Evolutionary conservation across 2,113 vertebrate genomes (phyloP).

Genomic region (Eudyptes chrysolophus): DNA sequence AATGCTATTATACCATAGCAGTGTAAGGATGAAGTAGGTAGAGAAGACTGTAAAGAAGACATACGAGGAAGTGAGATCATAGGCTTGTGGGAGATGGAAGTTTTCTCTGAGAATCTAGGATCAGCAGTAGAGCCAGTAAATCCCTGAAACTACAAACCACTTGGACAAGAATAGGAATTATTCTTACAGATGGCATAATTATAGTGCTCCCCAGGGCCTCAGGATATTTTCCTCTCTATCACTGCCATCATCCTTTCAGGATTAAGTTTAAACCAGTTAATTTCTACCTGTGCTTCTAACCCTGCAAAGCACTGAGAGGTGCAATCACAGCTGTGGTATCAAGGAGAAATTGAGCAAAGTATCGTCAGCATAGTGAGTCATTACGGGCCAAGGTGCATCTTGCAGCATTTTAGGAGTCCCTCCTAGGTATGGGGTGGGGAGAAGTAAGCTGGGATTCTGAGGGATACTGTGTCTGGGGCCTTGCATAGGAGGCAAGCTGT

Average conservation of each 20-base stretch:
- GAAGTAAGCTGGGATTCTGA: background rate
- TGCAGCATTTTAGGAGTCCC: background rate
- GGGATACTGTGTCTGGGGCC: background rate
- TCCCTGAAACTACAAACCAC: constrained; percentile 1
- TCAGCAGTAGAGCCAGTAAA: constrained; percentile 43
- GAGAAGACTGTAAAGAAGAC: background rate
- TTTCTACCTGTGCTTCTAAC: background rate
- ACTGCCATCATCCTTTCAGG: constrained; percentile 13
- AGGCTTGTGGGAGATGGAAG: background rate
- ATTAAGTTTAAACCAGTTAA: constrained; percentile 24
- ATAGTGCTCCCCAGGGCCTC: background rate
- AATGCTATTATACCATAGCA: background rate
- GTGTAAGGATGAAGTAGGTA: background rate
- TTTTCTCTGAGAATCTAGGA: background rate
- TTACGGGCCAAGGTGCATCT: background rate
- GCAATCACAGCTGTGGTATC: background rate
- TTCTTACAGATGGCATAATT: background rate
- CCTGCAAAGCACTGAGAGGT: background rate
- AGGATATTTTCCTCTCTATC: constrained; percentile 6
- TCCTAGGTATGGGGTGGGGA: background rate
- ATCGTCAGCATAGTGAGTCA: background rate
- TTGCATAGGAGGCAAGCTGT: background rate
- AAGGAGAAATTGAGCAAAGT: background rate
- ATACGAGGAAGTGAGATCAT: background rate
- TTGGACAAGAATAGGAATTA: constrained; percentile 2